A percentile compares a stretch with the other conserved stretches of the same genome.
phyloP scores from a whole-genome alignment of 2,797 vertebrate genomes.

The Tolypeutes matacus region DNA sequence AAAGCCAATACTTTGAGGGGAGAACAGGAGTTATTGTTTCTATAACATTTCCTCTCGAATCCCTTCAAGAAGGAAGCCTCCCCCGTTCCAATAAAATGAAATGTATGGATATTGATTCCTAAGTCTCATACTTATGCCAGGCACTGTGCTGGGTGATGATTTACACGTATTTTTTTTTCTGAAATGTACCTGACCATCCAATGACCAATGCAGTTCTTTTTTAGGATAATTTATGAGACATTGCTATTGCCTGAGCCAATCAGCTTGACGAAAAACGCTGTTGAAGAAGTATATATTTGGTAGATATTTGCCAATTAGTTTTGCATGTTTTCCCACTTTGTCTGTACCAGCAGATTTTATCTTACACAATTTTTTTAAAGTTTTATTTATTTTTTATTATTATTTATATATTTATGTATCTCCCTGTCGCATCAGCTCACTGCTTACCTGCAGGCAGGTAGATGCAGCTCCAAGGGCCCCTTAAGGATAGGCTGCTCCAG shows the following conservation, averaged over 20 bases:
- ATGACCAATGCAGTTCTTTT: neutral
- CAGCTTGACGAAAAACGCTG: neutral
- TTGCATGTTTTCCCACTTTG: neutral
- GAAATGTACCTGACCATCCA: neutral
- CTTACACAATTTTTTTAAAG: conserved; percentile 28
- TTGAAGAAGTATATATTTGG: neutral
- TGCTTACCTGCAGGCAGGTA: neutral
- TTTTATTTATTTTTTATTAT: too few relatives aligned
- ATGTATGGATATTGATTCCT: neutral
- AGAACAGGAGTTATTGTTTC: neutral
- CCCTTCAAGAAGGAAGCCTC: neutral
- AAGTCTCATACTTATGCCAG: neutral
- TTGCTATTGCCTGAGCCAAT: neutral
- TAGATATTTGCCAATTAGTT: neutral
- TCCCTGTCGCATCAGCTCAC: too few relatives aligned
- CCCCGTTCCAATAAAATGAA: conserved; percentile 10
- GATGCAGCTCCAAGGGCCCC: neutral
- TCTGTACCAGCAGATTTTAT: neutral
- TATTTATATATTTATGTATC: too few relatives aligned
- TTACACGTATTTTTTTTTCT: neutral
- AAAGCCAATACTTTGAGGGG: conserved; percentile 20
- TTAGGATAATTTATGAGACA: neutral
- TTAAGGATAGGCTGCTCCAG: neutral
- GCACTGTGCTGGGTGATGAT: neutral
- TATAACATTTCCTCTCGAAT: neutral